A percentile compares a stretch with the other conserved stretches of the same genome.
Conservation (phyloP, 2,113 vertebrate species). For the Atrichornis clamosus region DNA sequence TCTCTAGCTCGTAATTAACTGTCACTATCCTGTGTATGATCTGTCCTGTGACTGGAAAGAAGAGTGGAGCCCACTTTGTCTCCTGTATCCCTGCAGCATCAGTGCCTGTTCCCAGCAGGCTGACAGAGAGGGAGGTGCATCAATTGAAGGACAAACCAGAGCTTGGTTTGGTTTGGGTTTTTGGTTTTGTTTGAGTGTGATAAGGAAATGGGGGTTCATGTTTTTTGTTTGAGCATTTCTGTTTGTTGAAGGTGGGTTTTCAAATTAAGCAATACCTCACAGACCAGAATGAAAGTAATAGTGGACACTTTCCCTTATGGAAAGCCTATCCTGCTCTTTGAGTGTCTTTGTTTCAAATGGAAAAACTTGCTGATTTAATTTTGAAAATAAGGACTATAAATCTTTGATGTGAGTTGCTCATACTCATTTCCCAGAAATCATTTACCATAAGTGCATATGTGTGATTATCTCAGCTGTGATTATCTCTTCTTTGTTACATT, state of each 20-base stretch:
- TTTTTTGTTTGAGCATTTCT: not conserved
- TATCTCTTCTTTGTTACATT: conserved; percentile 12
- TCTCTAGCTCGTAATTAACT: not conserved
- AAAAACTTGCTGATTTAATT: not conserved
- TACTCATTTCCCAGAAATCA: not conserved
- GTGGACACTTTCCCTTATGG: not conserved
- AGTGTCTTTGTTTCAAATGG: not conserved
- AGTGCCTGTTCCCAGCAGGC: not conserved
- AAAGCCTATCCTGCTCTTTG: not conserved
- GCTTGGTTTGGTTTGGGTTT: not conserved
- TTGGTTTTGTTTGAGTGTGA: accelerated
- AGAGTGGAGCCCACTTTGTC: not conserved
- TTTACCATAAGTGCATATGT: not conserved
- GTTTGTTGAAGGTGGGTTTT: not conserved
- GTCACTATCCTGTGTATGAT: not conserved
- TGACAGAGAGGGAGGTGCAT: not conserved
- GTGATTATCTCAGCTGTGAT: conserved; percentile 29
- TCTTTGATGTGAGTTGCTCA: not conserved
- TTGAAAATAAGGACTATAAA: not conserved
- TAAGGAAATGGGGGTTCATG: not conserved
- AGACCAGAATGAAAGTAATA: not conserved
- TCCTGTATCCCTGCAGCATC: not conserved
- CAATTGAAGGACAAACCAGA: not conserved
- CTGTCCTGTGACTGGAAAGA: not conserved
- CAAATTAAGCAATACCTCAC: not conserved